Conservation (phyloP, 2,888 invertebrate genomes). For the Salticus scenicus region DNA sequence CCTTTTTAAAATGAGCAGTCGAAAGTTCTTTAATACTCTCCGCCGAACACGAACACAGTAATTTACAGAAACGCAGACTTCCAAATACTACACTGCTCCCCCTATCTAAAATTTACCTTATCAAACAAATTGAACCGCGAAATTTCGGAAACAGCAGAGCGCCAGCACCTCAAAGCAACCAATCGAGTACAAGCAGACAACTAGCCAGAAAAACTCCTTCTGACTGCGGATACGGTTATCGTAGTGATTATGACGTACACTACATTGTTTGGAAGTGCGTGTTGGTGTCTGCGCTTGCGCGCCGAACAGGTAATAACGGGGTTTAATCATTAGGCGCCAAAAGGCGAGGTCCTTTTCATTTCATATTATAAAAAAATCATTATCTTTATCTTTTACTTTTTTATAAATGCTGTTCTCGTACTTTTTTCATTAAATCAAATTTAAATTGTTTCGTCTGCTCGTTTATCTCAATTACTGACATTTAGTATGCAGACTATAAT, state of each 20-base stretch:
- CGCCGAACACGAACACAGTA: not conserved
- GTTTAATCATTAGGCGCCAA: slow-evolving; percentile 64
- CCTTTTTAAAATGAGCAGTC: slow-evolving; percentile 26
- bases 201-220: slow-evolving; percentile 26
- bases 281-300: slow-evolving; percentile 56
- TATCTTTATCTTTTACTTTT: slow-evolving; percentile 24
- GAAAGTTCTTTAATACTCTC: not conserved
- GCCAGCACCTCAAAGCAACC: slow-evolving; percentile 25
- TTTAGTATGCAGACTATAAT: too few species aligned
- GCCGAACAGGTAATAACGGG: slow-evolving; percentile 62
- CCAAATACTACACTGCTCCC: not conserved
- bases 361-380: slow-evolving; percentile 43
- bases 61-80: not conserved
- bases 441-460: too few species aligned
- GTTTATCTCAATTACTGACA: too few species aligned
- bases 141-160: not conserved
- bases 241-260: slow-evolving; percentile 55
- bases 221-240: slow-evolving; percentile 66
- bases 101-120: slow-evolving; percentile 1
- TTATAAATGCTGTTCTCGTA: too few species aligned
- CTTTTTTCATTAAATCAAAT: too few species aligned
- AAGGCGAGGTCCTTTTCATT: slow-evolving; percentile 37
- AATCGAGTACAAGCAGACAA: slow-evolving; percentile 33
- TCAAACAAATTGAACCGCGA: not conserved
- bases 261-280: slow-evolving; percentile 60